Evolutionary conservation across 2,888 invertebrate genomes (phyloP).

Genomic region (Galeruca laticollis): DNA sequence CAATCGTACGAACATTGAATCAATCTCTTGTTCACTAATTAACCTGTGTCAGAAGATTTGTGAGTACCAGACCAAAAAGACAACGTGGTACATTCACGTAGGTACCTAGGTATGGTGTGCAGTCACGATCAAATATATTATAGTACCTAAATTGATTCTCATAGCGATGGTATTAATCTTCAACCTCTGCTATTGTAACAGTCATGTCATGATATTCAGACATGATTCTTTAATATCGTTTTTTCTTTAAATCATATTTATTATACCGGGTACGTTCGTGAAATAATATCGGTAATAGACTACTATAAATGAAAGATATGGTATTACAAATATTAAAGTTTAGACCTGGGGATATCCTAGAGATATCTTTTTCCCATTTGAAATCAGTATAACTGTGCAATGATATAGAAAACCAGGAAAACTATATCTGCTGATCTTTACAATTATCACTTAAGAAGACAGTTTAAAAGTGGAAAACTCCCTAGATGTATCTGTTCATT

Average conservation of each 20-base stretch:
- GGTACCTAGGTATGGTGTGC: conserved; percentile 40
- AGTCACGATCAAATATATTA: conserved; percentile 56
- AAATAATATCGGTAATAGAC: no score
- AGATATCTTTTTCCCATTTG: no score
- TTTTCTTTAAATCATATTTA: not conserved
- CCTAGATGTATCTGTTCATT: no score
- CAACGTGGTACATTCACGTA: conserved; percentile 43
- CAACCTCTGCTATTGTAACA: conserved; percentile 49
- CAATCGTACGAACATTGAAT: conserved; percentile 43
- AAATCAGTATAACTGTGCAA: no score
- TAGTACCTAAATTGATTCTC: conserved; percentile 57
- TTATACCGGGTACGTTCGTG: not conserved
- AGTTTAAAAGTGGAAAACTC: no score
- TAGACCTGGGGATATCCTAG: no score
- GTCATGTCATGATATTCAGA: conserved; percentile 49
- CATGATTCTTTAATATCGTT: conserved; percentile 10
- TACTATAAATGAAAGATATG: no score
- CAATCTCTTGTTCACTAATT: conserved; percentile 52
- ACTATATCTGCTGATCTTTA: no score
- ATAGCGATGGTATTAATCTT: conserved; percentile 53
- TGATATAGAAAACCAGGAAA: no score
- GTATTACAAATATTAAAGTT: no score
- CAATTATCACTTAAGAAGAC: no score
- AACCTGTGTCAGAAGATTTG: conserved; percentile 52
- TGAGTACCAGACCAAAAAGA: conserved; percentile 37